Conservation (phyloP, 2,113 vertebrate genomes). For the Cottus gobio region DNA sequence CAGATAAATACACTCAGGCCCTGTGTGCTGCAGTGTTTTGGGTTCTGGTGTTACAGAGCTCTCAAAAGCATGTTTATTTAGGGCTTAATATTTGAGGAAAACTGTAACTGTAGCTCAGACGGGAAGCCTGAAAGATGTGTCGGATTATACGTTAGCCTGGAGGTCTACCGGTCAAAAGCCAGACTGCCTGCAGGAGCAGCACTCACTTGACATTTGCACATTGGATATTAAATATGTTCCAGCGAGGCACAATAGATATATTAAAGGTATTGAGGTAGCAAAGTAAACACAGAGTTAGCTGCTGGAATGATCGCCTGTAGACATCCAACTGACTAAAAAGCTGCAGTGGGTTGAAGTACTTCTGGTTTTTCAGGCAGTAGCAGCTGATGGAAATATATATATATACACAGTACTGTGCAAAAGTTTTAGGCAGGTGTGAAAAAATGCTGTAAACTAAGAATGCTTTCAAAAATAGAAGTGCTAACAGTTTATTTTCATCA, state of each 20-base stretch:
- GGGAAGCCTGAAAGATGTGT: not conserved
- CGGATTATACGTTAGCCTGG: constrained; percentile 36
- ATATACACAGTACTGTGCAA: too few species aligned
- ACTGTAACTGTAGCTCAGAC: not conserved
- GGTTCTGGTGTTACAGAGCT: not conserved
- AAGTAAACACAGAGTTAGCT: not conserved
- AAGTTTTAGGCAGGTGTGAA: too few species aligned
- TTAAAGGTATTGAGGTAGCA: not conserved
- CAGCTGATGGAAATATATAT: too few species aligned
- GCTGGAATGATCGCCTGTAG: not conserved
- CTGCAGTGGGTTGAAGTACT: not conserved
- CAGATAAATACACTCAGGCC: too few species aligned
- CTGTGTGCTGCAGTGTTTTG: not conserved
- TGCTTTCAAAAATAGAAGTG: too few species aligned
- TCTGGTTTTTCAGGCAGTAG: not conserved
- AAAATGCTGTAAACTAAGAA: too few species aligned
- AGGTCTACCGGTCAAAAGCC: constrained; percentile 49
- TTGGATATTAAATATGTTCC: not conserved
- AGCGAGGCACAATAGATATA: not conserved
- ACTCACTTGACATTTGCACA: constrained; percentile 1
- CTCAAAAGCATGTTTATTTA: not conserved
- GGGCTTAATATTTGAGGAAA: too few species aligned
- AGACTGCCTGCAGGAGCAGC: not conserved
- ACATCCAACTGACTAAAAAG: not conserved
- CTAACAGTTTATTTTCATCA: too few species aligned